Evolutionary conservation across 1,140 invertebrate genomes (phyloP).

Genomic region (Calephelis virginiensis): DNA sequence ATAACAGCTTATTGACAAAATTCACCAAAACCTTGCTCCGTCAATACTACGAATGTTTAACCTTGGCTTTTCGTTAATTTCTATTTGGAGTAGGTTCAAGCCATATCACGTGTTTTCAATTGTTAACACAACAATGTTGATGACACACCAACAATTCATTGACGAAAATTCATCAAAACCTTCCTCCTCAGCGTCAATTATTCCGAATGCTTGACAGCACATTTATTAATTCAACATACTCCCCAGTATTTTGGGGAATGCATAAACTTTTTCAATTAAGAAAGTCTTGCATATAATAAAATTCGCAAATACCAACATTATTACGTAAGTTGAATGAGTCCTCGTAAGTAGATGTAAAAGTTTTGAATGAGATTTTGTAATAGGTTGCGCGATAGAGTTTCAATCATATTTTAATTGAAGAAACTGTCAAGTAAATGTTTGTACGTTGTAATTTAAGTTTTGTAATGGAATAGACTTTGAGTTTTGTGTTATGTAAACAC

Average conservation of each 20-base stretch:
- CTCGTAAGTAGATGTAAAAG: background rate
- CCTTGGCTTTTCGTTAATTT: too few species aligned
- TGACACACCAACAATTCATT: background rate
- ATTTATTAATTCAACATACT: constrained; percentile 16
- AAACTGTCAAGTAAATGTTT: background rate
- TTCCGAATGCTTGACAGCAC: constrained; percentile 12
- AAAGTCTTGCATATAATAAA: constrained; percentile 12
- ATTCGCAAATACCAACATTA: constrained; percentile 14
- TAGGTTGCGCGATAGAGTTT: constrained; percentile 1
- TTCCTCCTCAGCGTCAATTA: constrained; percentile 8
- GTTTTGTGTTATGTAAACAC: background rate
- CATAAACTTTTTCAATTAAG: constrained; percentile 19
- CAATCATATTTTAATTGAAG: constrained; percentile 9
- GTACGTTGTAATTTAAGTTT: background rate
- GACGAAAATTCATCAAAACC: constrained; percentile 2
- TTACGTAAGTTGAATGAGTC: constrained; percentile 1
- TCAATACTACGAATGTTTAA: too few species aligned
- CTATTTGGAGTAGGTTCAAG: too few species aligned
- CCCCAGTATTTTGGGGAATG: constrained; percentile 8
- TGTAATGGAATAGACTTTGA: background rate
- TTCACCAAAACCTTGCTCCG: background rate
- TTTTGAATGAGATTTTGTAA: constrained; percentile 2
- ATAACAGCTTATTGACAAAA: background rate
- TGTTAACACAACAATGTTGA: constrained; percentile 3
- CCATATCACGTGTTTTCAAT: background rate